phyloP scores from a whole-genome alignment of 2,113 vertebrate genomes.

The Camelus dromedarius region DNA sequence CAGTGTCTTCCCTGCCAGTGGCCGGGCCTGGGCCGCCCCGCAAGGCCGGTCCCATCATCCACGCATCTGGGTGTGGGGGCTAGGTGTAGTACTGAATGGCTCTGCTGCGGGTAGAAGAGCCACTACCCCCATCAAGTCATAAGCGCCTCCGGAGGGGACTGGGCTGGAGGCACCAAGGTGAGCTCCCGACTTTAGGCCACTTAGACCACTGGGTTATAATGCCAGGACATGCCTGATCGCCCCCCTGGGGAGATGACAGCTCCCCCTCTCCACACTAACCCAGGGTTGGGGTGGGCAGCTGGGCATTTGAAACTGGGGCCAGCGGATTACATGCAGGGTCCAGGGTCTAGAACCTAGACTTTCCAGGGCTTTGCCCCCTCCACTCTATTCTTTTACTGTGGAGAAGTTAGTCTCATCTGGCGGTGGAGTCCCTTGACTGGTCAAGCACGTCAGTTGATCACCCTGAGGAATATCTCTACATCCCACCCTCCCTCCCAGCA shows the following conservation, averaged over 20 bases:
- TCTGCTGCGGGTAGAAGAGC: neutral
- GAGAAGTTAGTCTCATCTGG: neutral
- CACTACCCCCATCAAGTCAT: neutral
- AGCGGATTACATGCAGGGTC: neutral
- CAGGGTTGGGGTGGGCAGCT: neutral
- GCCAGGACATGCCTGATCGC: neutral
- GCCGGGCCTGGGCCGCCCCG: neutral
- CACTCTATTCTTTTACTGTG: neutral
- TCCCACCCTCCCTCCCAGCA: neutral
- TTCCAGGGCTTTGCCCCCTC: neutral
- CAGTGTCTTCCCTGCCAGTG: neutral
- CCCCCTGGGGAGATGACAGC: too few relatives aligned
- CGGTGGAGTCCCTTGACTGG: neutral
- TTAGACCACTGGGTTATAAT: neutral
- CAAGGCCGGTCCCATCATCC: accelerated
- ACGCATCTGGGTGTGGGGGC: neutral
- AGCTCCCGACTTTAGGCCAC: neutral
- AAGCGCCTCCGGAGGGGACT: neutral
- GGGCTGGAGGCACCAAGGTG: accelerated
- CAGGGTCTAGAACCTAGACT: neutral
- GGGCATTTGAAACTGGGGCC: neutral
- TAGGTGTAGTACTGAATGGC: accelerated
- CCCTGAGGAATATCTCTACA: accelerated
- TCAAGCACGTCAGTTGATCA: neutral
- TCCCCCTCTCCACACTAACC: neutral